Evolutionary conservation across 2,797 vertebrate genomes (phyloP).

Genomic region (Denticeps clupeoides): DNA sequence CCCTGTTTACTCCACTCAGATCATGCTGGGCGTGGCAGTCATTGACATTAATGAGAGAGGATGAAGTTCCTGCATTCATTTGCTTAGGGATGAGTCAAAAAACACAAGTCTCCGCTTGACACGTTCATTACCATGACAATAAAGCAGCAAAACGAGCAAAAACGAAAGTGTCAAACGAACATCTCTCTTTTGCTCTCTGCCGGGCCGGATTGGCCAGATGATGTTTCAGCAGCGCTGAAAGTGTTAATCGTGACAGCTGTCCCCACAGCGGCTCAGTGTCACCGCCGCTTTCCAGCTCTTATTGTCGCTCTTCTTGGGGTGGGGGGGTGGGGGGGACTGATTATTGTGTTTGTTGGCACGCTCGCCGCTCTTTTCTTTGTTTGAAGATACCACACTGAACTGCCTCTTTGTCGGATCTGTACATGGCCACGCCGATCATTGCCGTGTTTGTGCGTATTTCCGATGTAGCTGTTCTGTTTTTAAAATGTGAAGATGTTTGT

Average conservation of each 20-base stretch:
- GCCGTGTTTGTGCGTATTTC: background rate
- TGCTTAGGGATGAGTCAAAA: slow-evolving; percentile 49
- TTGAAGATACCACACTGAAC: background rate
- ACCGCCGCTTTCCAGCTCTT: slow-evolving; percentile 24
- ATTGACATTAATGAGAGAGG: slow-evolving; percentile 41
- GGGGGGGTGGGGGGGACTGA: slow-evolving; percentile 30
- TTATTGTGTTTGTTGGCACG: background rate
- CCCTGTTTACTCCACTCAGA: slow-evolving; percentile 37
- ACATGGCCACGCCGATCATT: background rate
- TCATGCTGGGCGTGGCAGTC: slow-evolving; percentile 34
- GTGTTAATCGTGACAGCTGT: slow-evolving; percentile 44
- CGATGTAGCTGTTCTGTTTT: no score
- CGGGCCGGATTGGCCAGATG: background rate
- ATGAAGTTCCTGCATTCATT: slow-evolving; percentile 48
- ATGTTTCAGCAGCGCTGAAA: slow-evolving; percentile 32
- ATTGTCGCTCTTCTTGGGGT: slow-evolving; percentile 1
- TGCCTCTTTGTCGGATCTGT: background rate
- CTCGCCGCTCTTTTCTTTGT: background rate
- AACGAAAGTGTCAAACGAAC: slow-evolving; percentile 50
- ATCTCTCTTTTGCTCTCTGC: background rate
- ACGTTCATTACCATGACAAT: slow-evolving; percentile 58
- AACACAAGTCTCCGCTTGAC: slow-evolving; percentile 52
- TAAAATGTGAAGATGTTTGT: no score
- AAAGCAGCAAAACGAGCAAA: slow-evolving; percentile 52
- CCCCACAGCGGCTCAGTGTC: slow-evolving; percentile 25